Percentiles rank a stretch among this genome's conserved stretches.
Conservation (phyloP, 2,797 vertebrate species). For the Cynopterus sphinx region DNA sequence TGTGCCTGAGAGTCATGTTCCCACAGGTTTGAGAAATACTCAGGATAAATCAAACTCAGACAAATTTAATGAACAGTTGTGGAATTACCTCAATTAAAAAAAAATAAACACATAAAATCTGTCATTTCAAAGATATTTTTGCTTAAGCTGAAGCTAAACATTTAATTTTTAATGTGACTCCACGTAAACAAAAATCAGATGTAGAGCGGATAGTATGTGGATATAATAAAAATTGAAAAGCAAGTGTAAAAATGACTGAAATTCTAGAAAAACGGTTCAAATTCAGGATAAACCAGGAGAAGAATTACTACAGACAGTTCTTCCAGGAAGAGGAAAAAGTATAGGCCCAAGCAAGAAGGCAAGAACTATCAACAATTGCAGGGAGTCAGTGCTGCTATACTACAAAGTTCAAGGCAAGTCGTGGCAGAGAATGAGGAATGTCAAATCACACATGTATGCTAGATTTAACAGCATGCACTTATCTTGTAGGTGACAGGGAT, state of each 20-base stretch:
- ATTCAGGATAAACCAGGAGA: background rate
- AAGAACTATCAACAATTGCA: background rate
- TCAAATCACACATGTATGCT: background rate
- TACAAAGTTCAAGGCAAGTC: background rate
- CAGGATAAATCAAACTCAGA: background rate
- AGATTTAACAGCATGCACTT: background rate
- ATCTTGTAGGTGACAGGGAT: background rate
- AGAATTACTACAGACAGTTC: background rate
- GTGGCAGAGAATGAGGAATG: background rate
- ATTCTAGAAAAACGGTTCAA: background rate
- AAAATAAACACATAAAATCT: background rate
- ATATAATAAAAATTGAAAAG: background rate
- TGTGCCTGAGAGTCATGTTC: background rate
- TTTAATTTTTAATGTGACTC: background rate
- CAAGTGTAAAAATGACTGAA: background rate
- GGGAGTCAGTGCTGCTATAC: background rate
- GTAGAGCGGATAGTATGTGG: background rate
- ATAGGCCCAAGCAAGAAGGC: background rate
- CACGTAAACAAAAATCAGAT: background rate
- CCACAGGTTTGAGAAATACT: background rate
- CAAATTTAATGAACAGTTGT: background rate
- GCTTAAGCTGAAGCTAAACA: background rate
- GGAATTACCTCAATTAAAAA: background rate
- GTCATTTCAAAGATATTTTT: background rate
- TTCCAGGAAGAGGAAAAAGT: background rate